phyloP scores from a whole-genome alignment of 2,113 vertebrate species.

The Tautogolabrus adspersus region DNA sequence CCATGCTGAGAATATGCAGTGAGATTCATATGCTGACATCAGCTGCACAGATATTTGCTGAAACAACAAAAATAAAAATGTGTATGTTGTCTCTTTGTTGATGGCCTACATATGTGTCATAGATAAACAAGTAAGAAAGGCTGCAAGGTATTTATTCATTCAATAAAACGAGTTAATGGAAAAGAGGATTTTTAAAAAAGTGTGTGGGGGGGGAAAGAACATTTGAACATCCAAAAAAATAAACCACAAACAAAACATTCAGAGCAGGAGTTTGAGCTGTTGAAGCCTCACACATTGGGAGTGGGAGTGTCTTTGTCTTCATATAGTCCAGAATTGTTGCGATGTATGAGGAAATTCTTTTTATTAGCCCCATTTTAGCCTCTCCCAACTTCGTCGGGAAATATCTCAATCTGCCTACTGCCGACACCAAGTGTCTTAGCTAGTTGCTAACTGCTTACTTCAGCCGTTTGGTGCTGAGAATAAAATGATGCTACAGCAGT shows the following conservation, averaged over 20 bases:
- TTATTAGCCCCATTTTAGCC: not conserved
- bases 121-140: constrained; percentile 1
- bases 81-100: constrained; percentile 4
- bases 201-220: not conserved
- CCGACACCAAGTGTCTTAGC: not conserved
- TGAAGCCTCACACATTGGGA: not conserved
- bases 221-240: not conserved
- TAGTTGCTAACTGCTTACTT: not conserved
- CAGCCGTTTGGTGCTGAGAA: not conserved
- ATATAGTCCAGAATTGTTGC: not conserved
- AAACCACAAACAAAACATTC: not conserved
- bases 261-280: too few species aligned
- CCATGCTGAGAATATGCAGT: constrained; percentile 29
- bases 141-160: not conserved
- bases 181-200: not conserved
- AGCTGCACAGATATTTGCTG: constrained; percentile 26
- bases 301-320: not conserved
- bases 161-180: not conserved
- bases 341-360: not conserved
- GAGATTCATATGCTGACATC: constrained; percentile 41
- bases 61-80: constrained; percentile 8
- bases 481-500: not conserved
- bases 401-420: too few species aligned
- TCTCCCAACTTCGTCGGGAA: too few species aligned
- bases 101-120: not conserved